Evolutionary conservation across 2,888 invertebrate species (phyloP).

Genomic region (Cremastobaeus sp.): DNA sequence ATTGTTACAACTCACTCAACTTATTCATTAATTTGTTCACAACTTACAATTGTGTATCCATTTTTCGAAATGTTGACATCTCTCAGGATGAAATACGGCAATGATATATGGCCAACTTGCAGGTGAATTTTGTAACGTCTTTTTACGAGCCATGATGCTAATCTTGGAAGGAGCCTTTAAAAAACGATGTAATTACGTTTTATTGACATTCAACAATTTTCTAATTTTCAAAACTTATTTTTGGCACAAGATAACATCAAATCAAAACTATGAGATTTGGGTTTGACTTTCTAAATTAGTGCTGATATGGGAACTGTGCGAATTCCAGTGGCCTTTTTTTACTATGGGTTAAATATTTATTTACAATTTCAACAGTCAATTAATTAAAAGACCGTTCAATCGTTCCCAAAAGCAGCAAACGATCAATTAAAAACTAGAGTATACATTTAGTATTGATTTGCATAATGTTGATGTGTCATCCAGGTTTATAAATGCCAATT

Average conservation of each 20-base stretch:
- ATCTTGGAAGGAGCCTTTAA: constrained; percentile 86
- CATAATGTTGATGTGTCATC: too few species aligned
- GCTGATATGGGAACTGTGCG: too few species aligned
- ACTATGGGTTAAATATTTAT: too few species aligned
- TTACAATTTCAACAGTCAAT: too few species aligned
- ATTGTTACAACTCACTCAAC: background rate
- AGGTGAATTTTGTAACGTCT: constrained; percentile 88
- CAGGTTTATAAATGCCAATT: background rate
- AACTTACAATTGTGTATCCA: constrained; percentile 86
- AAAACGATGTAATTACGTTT: background rate
- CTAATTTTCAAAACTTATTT: background rate
- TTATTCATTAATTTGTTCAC: constrained; percentile 66
- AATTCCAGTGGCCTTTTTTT: too few species aligned
- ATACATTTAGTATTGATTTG: too few species aligned
- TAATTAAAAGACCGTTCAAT: too few species aligned
- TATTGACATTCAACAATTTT: background rate
- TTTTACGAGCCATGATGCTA: constrained; percentile 89
- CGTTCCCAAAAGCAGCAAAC: too few species aligned
- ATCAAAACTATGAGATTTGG: too few species aligned
- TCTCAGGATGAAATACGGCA: constrained; percentile 87
- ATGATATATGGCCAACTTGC: constrained; percentile 88
- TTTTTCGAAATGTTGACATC: constrained; percentile 90
- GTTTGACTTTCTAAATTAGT: too few species aligned
- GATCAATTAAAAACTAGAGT: too few species aligned
- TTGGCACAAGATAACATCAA: too few species aligned